Percentiles rank a stretch among this genome's conserved stretches.
These are phyloP conservation scores for Peromyscus nudipes DNA, from an alignment of 2,797 vertebrate genomes.

Conservation along the genomic window DNA sequence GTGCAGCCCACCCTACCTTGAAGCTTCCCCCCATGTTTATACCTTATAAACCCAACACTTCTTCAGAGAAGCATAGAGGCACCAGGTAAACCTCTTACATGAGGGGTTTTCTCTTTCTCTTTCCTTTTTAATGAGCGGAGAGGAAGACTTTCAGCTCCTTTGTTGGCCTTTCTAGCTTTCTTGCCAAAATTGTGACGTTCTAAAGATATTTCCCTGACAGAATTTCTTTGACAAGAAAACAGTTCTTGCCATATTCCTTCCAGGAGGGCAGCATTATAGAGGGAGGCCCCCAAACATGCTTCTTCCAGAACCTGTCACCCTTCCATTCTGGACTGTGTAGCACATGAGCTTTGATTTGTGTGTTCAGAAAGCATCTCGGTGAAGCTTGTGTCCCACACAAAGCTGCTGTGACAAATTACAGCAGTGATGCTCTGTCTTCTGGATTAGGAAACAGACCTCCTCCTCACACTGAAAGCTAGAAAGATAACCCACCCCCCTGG, in stretches of 20 bases:
- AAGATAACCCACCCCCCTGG: background rate
- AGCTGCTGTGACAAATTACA: background rate
- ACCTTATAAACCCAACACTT: conserved; percentile 68
- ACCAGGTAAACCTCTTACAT: background rate
- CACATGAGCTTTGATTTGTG: conserved; percentile 7
- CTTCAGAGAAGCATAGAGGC: conserved; percentile 53
- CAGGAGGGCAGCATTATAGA: conserved; percentile 22
- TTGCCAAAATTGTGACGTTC: conserved; percentile 66
- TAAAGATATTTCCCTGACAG: conserved; percentile 71
- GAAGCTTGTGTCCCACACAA: background rate
- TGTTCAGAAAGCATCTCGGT: conserved; percentile 41
- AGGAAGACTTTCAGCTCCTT: conserved; percentile 64
- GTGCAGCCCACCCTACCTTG: background rate
- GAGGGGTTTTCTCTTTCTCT: conserved; percentile 6
- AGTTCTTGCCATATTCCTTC: conserved; percentile 63
- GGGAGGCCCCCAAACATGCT: background rate
- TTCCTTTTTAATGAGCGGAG: conserved; percentile 41
- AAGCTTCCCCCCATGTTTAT: conserved; percentile 12
- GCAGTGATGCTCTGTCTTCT: background rate
- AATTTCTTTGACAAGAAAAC: conserved; percentile 71
- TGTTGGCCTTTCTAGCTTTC: conserved; percentile 68
- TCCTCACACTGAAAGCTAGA: background rate
- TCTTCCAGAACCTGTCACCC: background rate
- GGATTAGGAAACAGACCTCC: background rate
- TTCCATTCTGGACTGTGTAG: background rate